Conservation (phyloP, 1,140 invertebrate species). For the Vollenhovia emeryi region DNA sequence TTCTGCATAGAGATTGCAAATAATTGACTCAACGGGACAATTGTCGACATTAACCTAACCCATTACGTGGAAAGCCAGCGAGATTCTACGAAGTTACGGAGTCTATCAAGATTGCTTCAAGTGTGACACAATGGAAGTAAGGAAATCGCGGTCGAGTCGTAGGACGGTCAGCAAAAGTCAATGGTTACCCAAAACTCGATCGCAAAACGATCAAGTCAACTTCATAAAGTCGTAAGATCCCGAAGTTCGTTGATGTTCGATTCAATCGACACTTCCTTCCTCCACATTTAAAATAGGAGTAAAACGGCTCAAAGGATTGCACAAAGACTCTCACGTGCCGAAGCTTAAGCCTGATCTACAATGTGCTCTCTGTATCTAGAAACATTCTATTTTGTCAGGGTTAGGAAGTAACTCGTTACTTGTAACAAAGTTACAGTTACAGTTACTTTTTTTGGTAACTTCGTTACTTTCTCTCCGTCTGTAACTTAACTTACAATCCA, state of each 20-base stretch:
- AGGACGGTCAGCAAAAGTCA: conserved; percentile 71
- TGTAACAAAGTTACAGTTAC: too few relatives aligned
- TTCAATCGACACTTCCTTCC: conserved; percentile 41
- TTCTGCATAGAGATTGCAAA: conserved; percentile 47
- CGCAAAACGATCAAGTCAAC: conserved; percentile 61
- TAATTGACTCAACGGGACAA: conserved; percentile 64
- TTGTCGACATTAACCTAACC: conserved; percentile 57
- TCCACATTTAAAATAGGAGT: conserved; percentile 1
- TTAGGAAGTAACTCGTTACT: too few relatives aligned
- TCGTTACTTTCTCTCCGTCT: too few relatives aligned
- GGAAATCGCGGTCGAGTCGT: conserved; percentile 68
- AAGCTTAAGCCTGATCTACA: too few relatives aligned
- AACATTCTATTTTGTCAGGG: too few relatives aligned
- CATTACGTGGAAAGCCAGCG: conserved; percentile 47
- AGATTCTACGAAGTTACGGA: conserved; percentile 53
- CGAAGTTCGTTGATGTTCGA: conserved; percentile 42
- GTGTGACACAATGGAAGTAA: conserved; percentile 64
- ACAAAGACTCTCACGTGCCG: not conserved
- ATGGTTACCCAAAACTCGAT: conserved; percentile 72
- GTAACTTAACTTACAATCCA: too few relatives aligned
- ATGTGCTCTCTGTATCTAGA: too few relatives aligned
- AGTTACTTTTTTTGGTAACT: too few relatives aligned
- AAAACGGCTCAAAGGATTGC: not conserved
- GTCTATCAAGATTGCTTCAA: conserved; percentile 53
- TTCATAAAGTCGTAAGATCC: conserved; percentile 36